Conservation (phyloP, 2,888 invertebrate genomes). For the Athripsodes cinereus region DNA sequence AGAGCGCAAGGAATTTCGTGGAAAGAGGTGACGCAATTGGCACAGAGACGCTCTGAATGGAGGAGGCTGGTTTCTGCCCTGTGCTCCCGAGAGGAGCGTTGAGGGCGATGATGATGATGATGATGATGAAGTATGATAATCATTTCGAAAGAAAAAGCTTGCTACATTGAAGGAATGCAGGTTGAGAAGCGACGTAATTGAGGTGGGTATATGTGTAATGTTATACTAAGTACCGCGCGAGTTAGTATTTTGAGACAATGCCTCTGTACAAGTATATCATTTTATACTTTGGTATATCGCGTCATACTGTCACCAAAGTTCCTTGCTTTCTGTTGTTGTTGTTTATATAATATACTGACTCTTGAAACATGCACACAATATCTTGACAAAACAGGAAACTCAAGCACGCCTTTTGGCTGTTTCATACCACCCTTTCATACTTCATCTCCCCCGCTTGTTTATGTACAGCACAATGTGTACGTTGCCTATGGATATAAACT, state of each 20-base stretch:
- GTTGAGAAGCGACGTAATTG: not conserved
- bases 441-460: constrained; percentile 15
- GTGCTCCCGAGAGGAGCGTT: too few species aligned
- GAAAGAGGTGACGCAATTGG: too few species aligned
- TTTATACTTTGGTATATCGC: constrained; percentile 22
- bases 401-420: constrained; percentile 29
- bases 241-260: constrained; percentile 16
- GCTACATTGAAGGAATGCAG: too few species aligned
- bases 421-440: constrained; percentile 14
- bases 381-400: constrained; percentile 27
- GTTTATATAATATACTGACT: constrained; percentile 26
- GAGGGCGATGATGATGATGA: too few species aligned
- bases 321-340: constrained; percentile 13
- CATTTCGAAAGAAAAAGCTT: too few species aligned
- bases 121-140: too few species aligned
- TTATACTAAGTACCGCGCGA: constrained; percentile 12
- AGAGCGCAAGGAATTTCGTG: too few species aligned
- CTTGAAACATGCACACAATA: constrained; percentile 26
- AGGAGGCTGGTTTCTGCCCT: too few species aligned
- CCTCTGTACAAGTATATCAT: constrained; percentile 19
- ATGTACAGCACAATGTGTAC: constrained; percentile 16
- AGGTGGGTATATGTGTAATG: too few species aligned
- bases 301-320: constrained; percentile 24
- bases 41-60: too few species aligned
- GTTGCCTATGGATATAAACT: constrained; percentile 24